phyloP scores from a whole-genome alignment of 2,113 vertebrate species.

The Noctilio leporinus region DNA sequence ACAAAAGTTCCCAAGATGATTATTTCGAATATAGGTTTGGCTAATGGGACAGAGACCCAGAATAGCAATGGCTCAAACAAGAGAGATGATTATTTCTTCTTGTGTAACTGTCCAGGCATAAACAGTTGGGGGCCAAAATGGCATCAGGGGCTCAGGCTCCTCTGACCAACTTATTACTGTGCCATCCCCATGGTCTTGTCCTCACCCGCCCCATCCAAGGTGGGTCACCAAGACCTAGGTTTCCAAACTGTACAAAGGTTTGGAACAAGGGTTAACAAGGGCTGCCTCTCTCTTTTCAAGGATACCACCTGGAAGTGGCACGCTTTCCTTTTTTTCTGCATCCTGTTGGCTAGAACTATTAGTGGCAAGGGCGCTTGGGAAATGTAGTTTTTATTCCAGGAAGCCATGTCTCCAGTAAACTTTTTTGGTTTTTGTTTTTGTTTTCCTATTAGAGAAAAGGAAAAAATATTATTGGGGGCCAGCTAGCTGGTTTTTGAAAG shows the following conservation, averaged over 20 bases:
- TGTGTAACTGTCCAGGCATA: not conserved
- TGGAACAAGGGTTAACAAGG: not conserved
- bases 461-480: not conserved
- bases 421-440: too few species aligned
- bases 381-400: not conserved
- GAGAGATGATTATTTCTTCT: not conserved
- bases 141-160: not conserved
- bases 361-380: not conserved
- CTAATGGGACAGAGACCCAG: not conserved
- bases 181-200: not conserved
- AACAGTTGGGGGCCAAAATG: not conserved
- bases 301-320: not conserved
- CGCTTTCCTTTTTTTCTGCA: not conserved
- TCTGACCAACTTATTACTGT: not conserved
- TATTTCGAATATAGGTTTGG: not conserved
- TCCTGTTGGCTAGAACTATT: not conserved
- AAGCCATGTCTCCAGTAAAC: not conserved
- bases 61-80: not conserved
- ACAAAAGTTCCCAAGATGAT: not conserved
- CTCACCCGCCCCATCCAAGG: not conserved
- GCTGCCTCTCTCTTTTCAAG: not conserved
- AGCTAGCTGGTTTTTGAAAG: too few species aligned
- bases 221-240: not conserved
- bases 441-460: not conserved
- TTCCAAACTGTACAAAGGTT: not conserved